Evolutionary conservation across 2,797 vertebrate genomes (phyloP).

Genomic region (Pitangus sulphuratus): DNA sequence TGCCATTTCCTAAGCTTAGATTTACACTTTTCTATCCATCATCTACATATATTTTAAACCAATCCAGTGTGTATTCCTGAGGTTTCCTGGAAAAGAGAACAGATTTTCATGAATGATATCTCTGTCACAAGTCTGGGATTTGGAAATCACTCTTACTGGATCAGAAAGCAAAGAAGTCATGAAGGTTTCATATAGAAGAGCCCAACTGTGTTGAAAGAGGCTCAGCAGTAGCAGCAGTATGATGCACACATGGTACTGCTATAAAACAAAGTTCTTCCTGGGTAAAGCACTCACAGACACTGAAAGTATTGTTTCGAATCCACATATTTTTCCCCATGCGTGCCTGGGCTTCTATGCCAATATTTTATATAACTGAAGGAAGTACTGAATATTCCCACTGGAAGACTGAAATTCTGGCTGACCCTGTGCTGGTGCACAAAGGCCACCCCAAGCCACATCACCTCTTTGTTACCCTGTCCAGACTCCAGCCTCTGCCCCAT

Average conservation of each 20-base stretch:
- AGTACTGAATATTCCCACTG: conserved; percentile 34
- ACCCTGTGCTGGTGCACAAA: conserved; percentile 20
- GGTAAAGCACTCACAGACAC: conserved; percentile 60
- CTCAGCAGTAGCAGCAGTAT: conserved; percentile 34
- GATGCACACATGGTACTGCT: conserved; percentile 65
- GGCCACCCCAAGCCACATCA: conserved; percentile 29
- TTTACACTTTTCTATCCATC: not conserved
- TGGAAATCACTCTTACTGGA: not conserved
- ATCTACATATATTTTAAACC: not conserved
- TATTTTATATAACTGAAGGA: conserved; percentile 62
- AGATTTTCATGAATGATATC: conserved; percentile 19
- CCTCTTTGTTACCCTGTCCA: not conserved
- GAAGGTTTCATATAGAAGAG: conserved; percentile 35
- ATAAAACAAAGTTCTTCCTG: conserved; percentile 67
- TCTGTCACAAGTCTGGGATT: conserved; percentile 21
- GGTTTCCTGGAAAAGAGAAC: not conserved
- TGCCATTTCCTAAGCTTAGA: not conserved
- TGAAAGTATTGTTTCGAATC: conserved; percentile 61
- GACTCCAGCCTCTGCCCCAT: not conserved
- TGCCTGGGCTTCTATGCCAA: conserved; percentile 53
- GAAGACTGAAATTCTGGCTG: conserved; percentile 36
- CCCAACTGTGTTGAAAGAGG: conserved; percentile 30
- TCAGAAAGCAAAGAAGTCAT: conserved; percentile 12
- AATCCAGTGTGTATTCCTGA: not conserved
- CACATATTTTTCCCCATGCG: conserved; percentile 58